Conservation (phyloP, 2,888 invertebrate species). For the Brachylomia viminalis region DNA sequence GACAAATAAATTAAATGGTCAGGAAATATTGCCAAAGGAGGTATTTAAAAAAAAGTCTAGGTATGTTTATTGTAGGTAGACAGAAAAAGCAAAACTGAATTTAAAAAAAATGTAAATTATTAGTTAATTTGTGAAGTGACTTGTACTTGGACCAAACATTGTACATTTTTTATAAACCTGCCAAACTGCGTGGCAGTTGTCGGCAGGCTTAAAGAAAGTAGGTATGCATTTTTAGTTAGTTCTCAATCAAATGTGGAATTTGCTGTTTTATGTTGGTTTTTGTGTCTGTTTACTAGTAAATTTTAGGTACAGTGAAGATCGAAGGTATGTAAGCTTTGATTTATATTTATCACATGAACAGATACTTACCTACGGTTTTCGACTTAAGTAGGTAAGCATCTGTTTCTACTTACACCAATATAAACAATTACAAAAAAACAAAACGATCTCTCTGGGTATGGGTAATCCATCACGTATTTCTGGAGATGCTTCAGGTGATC, state of each 20-base stretch:
- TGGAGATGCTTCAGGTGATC: constrained; percentile 24
- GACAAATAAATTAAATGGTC: background rate
- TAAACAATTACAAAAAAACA: constrained; percentile 4
- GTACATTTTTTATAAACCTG: too few species aligned
- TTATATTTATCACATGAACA: background rate
- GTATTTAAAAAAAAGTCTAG: background rate
- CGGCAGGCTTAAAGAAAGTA: too few species aligned
- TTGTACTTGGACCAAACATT: too few species aligned
- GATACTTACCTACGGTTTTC: background rate
- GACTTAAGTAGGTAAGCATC: background rate
- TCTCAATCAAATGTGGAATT: background rate
- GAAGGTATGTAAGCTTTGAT: background rate
- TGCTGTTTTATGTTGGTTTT: background rate
- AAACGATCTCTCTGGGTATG: background rate
- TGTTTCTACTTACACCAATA: background rate
- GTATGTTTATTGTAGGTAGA: background rate
- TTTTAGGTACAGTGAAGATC: too few species aligned
- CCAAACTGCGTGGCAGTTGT: too few species aligned
- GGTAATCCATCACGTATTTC: constrained; percentile 35
- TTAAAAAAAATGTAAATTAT: too few species aligned
- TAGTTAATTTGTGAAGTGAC: too few species aligned
- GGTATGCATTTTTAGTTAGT: background rate
- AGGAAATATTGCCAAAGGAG: background rate
- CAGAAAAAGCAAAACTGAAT: background rate
- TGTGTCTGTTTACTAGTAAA: background rate